Evolutionary conservation across 2,113 vertebrate species (phyloP), one percentile per base, ranked within the genome.

Genomic region (Phodopus roborovskii): DNA sequence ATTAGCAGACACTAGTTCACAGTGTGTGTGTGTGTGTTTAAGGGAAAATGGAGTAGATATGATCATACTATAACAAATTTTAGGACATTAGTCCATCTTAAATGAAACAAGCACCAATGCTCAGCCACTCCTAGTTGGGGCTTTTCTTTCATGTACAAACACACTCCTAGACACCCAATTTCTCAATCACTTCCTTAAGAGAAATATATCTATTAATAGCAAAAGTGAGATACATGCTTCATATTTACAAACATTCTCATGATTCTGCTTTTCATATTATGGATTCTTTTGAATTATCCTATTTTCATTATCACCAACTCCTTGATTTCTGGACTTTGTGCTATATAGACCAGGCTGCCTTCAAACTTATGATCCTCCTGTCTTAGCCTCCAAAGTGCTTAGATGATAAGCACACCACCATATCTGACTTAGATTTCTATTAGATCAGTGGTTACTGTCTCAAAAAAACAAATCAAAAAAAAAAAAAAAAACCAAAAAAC

Each of bases 141-240:
- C 36, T 62, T n/a, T 88, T 84, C 48, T 19, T 85, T 96, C 45
- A 74, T n/a, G 50, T 70, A 86, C 28, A 70, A 71, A 50, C 20
- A 3, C 58, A 48, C 3, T 78, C 20, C 66, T 74, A 50, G 66
- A 78, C 3, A 62, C 53, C 15, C 30, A 2, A 4, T 28, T 81
- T 11, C 17, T 56, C 58, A 81, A 68, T 91, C 68, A 83, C 24
- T 96, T 96, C 48, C 77, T 91, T 88, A 66, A 48, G 73, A 53
- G 75, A 33, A 50, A 92, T 84, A 45, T 50, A 84, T 33, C 85
- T 86, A 22, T 77, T 48, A 91, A 28, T 50, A 70, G 42, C 48
- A 71, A 92, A 85, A 64, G 28, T 28, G 42, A 79, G 50, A 90
- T 95, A 15, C 36, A 28, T 86, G 22, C 64, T 95, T 86, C 56